phyloP scores from a whole-genome alignment of 2,113 vertebrate species.

The Hippoglossus stenolepis region DNA sequence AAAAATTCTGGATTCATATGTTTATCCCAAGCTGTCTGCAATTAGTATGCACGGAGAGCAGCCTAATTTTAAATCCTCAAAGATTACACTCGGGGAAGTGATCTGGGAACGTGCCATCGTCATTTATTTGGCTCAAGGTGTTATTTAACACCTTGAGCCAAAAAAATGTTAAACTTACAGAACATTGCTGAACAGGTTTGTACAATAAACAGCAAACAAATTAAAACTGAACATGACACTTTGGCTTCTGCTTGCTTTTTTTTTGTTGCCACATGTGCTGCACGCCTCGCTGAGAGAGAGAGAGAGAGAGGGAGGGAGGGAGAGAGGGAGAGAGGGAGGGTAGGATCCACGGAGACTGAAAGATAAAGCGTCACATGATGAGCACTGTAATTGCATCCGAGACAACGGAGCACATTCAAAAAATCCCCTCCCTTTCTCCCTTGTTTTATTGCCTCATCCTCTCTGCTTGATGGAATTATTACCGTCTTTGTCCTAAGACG shows the following conservation, averaged over 20 bases:
- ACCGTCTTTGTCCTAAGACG: constrained; percentile 68
- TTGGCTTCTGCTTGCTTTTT: constrained; percentile 57
- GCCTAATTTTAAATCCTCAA: constrained; percentile 64
- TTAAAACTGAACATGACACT: constrained; percentile 70
- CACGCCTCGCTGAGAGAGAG: no score
- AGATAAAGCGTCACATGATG: constrained; percentile 67
- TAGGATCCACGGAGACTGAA: constrained; percentile 47
- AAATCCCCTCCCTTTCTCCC: constrained; percentile 22
- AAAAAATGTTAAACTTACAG: no score
- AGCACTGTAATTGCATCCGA: constrained; percentile 72
- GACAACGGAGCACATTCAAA: constrained; percentile 67
- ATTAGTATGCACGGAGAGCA: constrained; percentile 73
- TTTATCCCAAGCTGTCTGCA: constrained; percentile 69
- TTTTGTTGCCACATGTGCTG: neutral
- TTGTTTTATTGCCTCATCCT: constrained; percentile 70
- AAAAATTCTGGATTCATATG: constrained; percentile 70
- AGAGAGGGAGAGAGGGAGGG: neutral
- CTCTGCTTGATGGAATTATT: constrained; percentile 71
- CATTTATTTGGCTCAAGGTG: constrained; percentile 73
- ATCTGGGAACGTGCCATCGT: constrained; percentile 66
- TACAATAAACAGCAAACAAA: constrained; percentile 63
- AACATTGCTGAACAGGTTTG: constrained; percentile 58
- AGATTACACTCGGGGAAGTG: constrained; percentile 69
- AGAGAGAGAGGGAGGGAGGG: neutral
- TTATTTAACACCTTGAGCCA: constrained; percentile 3